phyloP scores from a whole-genome alignment of 2,797 vertebrate genomes.

The Poecilia velifera region DNA sequence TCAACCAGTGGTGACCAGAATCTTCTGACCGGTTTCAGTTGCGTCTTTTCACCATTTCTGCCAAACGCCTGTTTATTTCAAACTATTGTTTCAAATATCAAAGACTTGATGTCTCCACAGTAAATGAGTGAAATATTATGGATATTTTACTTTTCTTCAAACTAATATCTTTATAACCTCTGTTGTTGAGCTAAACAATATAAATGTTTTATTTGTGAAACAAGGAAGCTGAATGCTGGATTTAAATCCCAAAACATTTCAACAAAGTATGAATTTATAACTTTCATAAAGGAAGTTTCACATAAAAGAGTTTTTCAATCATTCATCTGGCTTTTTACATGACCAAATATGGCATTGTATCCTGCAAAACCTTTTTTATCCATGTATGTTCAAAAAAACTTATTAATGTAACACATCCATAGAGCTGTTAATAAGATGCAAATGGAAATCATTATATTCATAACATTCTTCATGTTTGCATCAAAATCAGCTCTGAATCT shows the following conservation, averaged over 20 bases:
- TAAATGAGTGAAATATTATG: not conserved
- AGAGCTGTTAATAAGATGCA: constrained; percentile 50
- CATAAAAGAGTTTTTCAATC: not conserved
- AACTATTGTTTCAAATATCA: not conserved
- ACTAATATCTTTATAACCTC: not conserved
- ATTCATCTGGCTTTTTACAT: not conserved
- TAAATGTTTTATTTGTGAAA: not conserved
- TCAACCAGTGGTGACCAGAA: not conserved
- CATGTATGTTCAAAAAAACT: not conserved
- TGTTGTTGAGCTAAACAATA: not conserved
- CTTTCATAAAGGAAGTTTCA: not conserved
- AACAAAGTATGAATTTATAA: not conserved
- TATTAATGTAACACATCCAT: not conserved
- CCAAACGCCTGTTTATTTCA: not conserved
- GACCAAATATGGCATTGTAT: not conserved
- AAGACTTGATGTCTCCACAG: not conserved
- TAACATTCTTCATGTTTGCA: constrained; percentile 45
- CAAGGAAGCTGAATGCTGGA: not conserved
- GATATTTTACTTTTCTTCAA: not conserved
- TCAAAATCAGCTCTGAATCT: constrained; percentile 27
- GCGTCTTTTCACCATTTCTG: not conserved
- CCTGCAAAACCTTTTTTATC: not conserved
- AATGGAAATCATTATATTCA: constrained; percentile 42
- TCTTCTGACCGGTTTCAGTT: not conserved
- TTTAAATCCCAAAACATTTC: not conserved